Evolutionary conservation across 2,113 vertebrate genomes (phyloP).

Genomic region (Syngnathus typhle): DNA sequence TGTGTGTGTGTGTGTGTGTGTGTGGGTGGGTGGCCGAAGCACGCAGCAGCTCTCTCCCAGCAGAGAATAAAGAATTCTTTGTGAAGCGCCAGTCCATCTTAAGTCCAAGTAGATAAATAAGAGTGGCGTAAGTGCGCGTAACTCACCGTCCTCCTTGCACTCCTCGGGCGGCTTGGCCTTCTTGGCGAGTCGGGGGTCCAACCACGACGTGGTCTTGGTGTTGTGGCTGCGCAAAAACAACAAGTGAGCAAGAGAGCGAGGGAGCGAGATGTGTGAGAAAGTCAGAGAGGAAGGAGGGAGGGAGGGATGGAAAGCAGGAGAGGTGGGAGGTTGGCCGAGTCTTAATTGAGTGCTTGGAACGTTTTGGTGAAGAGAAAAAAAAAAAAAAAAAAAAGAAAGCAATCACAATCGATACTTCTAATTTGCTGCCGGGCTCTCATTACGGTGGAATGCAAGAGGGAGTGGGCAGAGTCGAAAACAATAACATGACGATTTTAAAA

Average conservation of each 20-base stretch:
- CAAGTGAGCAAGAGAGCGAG: constrained; percentile 71
- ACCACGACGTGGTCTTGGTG: constrained; percentile 99
- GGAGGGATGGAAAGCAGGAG: constrained; percentile 46
- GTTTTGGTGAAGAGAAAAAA: constrained; percentile 37
- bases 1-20: constrained; percentile 1
- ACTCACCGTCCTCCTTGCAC: constrained; percentile 98
- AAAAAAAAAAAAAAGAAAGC: constrained; percentile 34
- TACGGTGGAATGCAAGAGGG: constrained; percentile 64
- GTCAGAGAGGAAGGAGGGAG: constrained; percentile 43
- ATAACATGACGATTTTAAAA: not conserved
- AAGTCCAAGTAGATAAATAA: constrained; percentile 32
- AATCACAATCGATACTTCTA: constrained; percentile 88
- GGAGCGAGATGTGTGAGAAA: constrained; percentile 45
- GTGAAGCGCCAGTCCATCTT: constrained; percentile 32
- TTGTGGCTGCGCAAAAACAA: constrained; percentile 88
- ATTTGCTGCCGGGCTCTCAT: constrained; percentile 90
- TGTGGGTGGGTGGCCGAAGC: constrained; percentile 43
- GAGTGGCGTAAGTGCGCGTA: too few relatives aligned
- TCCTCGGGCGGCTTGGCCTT: constrained; percentile 98
- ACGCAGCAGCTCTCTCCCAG: constrained; percentile 37
- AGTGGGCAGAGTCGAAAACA: constrained; percentile 10
- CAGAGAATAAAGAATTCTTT: constrained; percentile 57
- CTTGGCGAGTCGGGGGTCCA: constrained; percentile 98
- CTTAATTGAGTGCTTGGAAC: constrained; percentile 52
- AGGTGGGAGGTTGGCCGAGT: constrained; percentile 47